phyloP scores from a whole-genome alignment of 1,140 invertebrate genomes.

The Thalassaphorura encarpata region DNA sequence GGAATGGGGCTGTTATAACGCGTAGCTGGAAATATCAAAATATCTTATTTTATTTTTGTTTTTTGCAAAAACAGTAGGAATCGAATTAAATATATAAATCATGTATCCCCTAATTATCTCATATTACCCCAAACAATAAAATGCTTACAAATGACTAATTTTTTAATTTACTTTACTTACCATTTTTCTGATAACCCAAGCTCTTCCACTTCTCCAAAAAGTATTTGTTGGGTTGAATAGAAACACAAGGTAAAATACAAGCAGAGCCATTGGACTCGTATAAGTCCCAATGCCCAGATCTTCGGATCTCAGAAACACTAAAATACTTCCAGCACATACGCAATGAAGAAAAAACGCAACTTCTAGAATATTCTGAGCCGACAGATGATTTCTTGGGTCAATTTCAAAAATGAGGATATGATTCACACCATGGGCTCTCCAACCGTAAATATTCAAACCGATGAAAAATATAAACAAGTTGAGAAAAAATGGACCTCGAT shows the following conservation, averaged over 20 bases:
- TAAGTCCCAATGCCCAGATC: slow-evolving; percentile 79
- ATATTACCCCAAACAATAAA: no score
- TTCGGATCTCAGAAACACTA: slow-evolving; percentile 68
- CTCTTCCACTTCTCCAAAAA: slow-evolving; percentile 79
- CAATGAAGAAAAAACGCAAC: slow-evolving; percentile 91
- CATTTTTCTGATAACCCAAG: slow-evolving; percentile 65
- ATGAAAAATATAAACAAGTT: slow-evolving; percentile 90
- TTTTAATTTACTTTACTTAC: slow-evolving; percentile 44
- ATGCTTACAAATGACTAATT: no score
- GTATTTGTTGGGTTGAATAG: slow-evolving; percentile 85
- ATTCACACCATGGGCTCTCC: slow-evolving; percentile 95
- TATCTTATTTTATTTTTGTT: neutral
- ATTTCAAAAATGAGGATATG: slow-evolving; percentile 98
- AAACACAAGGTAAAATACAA: slow-evolving; percentile 76
- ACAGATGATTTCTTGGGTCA: slow-evolving; percentile 90
- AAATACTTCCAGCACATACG: slow-evolving; percentile 76
- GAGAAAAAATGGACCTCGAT: slow-evolving; percentile 82
- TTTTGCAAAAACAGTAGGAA: neutral
- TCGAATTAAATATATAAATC: no score
- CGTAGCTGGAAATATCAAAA: slow-evolving; percentile 50
- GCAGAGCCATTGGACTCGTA: slow-evolving; percentile 74
- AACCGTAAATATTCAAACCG: slow-evolving; percentile 96
- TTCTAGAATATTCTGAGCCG: slow-evolving; percentile 95
- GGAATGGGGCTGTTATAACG: slow-evolving; percentile 86
- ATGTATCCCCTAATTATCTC: no score